Base-by-base conservation (phyloP, 2,888 invertebrate species). In the Shargacucullia verbasci region DNA sequence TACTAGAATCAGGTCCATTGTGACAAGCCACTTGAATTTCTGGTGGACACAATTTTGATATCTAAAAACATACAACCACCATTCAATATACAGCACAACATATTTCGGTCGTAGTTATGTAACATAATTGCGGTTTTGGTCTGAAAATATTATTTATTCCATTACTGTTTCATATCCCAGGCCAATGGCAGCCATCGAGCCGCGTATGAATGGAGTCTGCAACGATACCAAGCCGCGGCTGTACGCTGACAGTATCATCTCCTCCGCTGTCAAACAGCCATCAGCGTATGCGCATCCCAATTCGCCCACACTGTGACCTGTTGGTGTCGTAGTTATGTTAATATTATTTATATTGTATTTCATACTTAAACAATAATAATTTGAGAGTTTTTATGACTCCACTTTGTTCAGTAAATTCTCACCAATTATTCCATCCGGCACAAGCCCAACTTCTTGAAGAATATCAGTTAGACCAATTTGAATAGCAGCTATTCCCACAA, bases 271-370 rank as follows among this genome's bases (percentile, higher is more conserved):
- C 59, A 99, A 94, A 64, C 97, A 97, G 0, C 97, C 98, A 86
- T 99, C 99, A 2, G 98, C 98, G 86, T 99, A 99, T 0, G 97
- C 98, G 85, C 99, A 99, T 0, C 97, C 98, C 25, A 99, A 91
- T 87, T 99, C 99, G 41, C 99, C 99, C 0, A 98, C 97, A 12
- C 99, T 99, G 86, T 99, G 98, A 0, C 99, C 98, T 92, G 52
- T 47, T 48, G 7, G 11, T 27, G 13, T 14, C 1, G 4, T 6
- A 35, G 5, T 33, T 41, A 1, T 20, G 2, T 20, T 20, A 20
- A 20, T 20, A 20, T 3, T 20, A 20, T 20, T 20, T 20, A 20
- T 20, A 20, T 20, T 20, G 2, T 20, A 20, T 20, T 20, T 20
- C 4, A 20, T 20, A n/a, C n/a, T n/a, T n/a, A n/a, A n/a, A n/a